Percentiles rank a stretch among this genome's conserved stretches.
Evolutionary conservation across 2,888 invertebrate genomes (phyloP).

Genomic region (Matsumyia berberina): DNA sequence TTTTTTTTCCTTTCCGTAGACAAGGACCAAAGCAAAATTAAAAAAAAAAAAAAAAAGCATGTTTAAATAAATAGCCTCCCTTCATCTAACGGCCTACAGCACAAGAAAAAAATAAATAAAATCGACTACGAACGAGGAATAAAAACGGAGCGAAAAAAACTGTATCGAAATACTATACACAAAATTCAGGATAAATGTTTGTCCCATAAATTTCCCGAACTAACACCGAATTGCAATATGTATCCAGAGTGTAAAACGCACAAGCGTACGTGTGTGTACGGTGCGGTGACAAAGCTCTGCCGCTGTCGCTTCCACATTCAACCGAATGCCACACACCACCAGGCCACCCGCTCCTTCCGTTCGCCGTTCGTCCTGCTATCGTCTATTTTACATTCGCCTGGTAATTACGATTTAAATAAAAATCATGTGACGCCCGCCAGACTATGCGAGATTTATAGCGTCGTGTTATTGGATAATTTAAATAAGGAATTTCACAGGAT

Average conservation of each 20-base stretch:
- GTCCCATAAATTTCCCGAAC: slow-evolving; percentile 72
- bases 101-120: slow-evolving; percentile 36
- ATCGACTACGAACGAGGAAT: slow-evolving; percentile 48
- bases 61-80: slow-evolving; percentile 69
- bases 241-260: slow-evolving; percentile 51
- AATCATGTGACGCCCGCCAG: slow-evolving; percentile 75
- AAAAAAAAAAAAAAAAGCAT: slow-evolving; percentile 42
- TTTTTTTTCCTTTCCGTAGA: slow-evolving; percentile 15
- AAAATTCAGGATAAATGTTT: slow-evolving; percentile 73
- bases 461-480: slow-evolving; percentile 77
- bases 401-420: slow-evolving; percentile 77
- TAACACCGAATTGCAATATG: slow-evolving; percentile 72
- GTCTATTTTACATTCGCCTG: slow-evolving; percentile 69
- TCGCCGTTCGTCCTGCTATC: slow-evolving; percentile 16
- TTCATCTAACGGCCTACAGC: slow-evolving; percentile 57
- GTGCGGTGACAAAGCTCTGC: slow-evolving; percentile 65
- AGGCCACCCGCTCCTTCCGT: neutral
- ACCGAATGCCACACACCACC: neutral
- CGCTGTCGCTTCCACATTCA: slow-evolving; percentile 59
- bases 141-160: slow-evolving; percentile 15
- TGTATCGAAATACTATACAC: slow-evolving; percentile 62
- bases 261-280: slow-evolving; percentile 51
- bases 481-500: slow-evolving; percentile 76
- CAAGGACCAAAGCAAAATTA: slow-evolving; percentile 29
- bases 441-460: slow-evolving; percentile 75